These are phyloP conservation scores for Drepana falcataria DNA, from an alignment of 2,888 invertebrate genomes.

Conservation along the genomic window DNA sequence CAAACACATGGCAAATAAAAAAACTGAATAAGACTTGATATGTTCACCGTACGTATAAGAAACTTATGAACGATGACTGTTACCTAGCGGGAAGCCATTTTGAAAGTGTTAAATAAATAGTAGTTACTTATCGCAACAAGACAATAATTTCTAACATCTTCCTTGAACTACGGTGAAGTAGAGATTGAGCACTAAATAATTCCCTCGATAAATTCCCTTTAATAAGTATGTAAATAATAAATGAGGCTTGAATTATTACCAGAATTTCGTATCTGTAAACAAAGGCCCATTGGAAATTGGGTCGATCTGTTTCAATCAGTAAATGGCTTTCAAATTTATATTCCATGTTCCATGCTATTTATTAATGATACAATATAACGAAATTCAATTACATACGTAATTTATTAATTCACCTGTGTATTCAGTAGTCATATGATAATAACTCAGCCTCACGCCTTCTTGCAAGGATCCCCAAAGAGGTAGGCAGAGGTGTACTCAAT, in stretches of 20 bases:
- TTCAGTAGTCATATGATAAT: too few relatives aligned
- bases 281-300: slow-evolving; percentile 17
- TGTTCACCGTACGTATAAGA: too few relatives aligned
- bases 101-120: too few relatives aligned
- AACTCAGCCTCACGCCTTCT: too few relatives aligned
- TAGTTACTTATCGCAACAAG: too few relatives aligned
- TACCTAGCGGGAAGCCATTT: too few relatives aligned
- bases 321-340: slow-evolving; percentile 18
- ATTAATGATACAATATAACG: neutral
- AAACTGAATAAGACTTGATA: too few relatives aligned
- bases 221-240: neutral
- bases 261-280: slow-evolving; percentile 8
- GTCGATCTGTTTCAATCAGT: slow-evolving; percentile 22
- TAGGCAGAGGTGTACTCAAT: too few relatives aligned
- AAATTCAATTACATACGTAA: neutral
- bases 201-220: neutral
- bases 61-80: too few relatives aligned
- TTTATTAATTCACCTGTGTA: neutral
- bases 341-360: slow-evolving; percentile 9
- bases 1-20: too few relatives aligned
- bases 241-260: slow-evolving; percentile 6
- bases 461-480: too few relatives aligned
- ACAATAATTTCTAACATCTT: too few relatives aligned
- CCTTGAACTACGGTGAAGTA: neutral
- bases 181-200: neutral